Evolutionary conservation across 2,888 invertebrate genomes (phyloP), one percentile per base, ranked within the genome.

Genomic region (Sericinus montela): DNA sequence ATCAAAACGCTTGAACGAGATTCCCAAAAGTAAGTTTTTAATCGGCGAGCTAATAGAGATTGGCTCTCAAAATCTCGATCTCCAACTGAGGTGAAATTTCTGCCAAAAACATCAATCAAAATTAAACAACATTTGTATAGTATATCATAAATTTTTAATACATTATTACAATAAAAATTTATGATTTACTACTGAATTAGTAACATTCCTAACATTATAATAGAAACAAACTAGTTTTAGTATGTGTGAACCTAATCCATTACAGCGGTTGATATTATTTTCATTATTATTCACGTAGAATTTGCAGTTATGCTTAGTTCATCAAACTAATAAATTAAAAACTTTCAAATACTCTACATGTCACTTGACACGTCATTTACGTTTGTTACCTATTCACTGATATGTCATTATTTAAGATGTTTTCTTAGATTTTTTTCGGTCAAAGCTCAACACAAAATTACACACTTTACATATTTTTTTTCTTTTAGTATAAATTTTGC

Each of bases 271-370:
- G 65, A 63, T 65, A 58, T 69, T 61, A 65, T 67, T 60, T 47
- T 53, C 66, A 60, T 67, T 62, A 67, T 65, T 70, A 63, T 71
- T 67, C 71, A 75, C 72, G 79, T 84, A 83, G 79, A 78, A 72
- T 73, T 83, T 80, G 83, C 83, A 83, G 83, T 78, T 70, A 69
- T 68, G 82, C 85, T 84, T 85, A 60, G 67, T 72, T 81, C 84
- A 87, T 81, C 59, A 71, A 38, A 85, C 85, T 86, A 83, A 86
- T 85, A 84, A 72, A 63, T 63, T 69, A 72, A 60, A 65, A 63
- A 62, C 59, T 70, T 58, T 65, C 60, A 66, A 67, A 72, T 79
- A 81, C 80, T 78, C 71, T 72, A 84, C 80, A 82, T 72, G 71
- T 72, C 75, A 83, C 83, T 81, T 78, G 55, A 66, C 58, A 46